Evolutionary conservation across 2,888 invertebrate genomes (phyloP).

Genomic region (Acleris laterana): DNA sequence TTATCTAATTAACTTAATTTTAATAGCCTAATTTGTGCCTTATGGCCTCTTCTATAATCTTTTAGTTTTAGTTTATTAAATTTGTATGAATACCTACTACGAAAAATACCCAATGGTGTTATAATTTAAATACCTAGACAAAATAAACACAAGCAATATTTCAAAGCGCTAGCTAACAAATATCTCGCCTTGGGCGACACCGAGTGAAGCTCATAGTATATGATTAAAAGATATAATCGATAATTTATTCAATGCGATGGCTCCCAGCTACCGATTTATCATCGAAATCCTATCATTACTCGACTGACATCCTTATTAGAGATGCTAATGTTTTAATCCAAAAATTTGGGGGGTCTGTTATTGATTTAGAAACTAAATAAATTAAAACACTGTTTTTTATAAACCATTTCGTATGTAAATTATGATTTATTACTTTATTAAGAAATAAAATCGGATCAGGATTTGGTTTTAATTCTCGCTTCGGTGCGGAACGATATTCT

Average conservation of each 20-base stretch:
- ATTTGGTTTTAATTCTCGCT: slow-evolving; percentile 28
- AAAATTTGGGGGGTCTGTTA: slow-evolving; percentile 49
- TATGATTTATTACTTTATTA: slow-evolving; percentile 32
- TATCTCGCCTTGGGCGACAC: slow-evolving; percentile 8
- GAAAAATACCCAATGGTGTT: slow-evolving; percentile 1
- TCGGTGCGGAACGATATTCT: slow-evolving; percentile 21
- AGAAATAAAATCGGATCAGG: slow-evolving; percentile 25
- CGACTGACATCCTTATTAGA: slow-evolving; percentile 54
- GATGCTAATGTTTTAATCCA: slow-evolving; percentile 52
- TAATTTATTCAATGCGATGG: slow-evolving; percentile 42
- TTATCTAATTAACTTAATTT: no score
- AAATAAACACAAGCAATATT: slow-evolving; percentile 16
- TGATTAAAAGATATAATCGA: slow-evolving; percentile 38
- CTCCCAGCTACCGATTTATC: slow-evolving; percentile 49
- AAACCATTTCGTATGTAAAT: slow-evolving; percentile 26
- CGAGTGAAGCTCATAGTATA: slow-evolving; percentile 20
- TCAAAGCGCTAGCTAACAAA: slow-evolving; percentile 7
- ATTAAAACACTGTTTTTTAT: slow-evolving; percentile 34
- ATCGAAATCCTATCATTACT: slow-evolving; percentile 56
- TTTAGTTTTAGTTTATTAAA: no score
- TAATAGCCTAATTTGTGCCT: background rate
- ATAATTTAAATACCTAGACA: background rate
- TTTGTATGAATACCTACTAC: background rate
- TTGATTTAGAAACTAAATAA: slow-evolving; percentile 47
- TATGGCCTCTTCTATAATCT: no score